phyloP scores from a whole-genome alignment of 92 coral and sea anemone species.

The Heliopora coerulea region DNA sequence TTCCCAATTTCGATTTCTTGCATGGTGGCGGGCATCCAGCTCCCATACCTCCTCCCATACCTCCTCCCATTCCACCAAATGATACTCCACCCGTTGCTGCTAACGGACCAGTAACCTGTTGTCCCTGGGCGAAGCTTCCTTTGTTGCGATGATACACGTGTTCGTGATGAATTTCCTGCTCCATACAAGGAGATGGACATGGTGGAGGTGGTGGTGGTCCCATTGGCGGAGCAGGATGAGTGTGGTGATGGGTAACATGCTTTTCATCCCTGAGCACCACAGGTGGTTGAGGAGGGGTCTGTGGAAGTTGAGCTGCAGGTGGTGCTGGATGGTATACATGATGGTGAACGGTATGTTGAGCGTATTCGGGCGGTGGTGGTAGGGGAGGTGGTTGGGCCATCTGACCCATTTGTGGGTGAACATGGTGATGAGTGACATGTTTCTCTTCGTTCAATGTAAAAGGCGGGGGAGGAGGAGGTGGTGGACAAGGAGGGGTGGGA shows the following conservation, averaged over 20 bases:
- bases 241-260: constrained; percentile 43
- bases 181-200: constrained; percentile 34
- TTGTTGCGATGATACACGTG: constrained; percentile 34
- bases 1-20: constrained; percentile 23
- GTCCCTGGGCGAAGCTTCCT: constrained; percentile 40
- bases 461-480: constrained; percentile 42
- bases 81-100: constrained; percentile 29
- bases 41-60: constrained; percentile 16
- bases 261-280: constrained; percentile 41
- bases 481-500: constrained; percentile 37
- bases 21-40: constrained; percentile 37
- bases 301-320: constrained; percentile 37
- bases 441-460: constrained; percentile 24
- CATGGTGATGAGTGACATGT: constrained; percentile 40
- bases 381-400: constrained; percentile 24
- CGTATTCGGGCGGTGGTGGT: constrained; percentile 33
- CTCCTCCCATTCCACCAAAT: too few species aligned
- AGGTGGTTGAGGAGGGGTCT: constrained; percentile 37
- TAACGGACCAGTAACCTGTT: constrained; percentile 17
- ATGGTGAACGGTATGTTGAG: constrained; percentile 37
- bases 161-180: constrained; percentile 29
- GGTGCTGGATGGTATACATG: constrained; percentile 28
- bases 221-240: constrained; percentile 42
- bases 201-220: constrained; percentile 41
- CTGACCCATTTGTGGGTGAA: constrained; percentile 32